Conservation (phyloP, 64 coral and sea anemone species). For the Platygyra sinensis region DNA sequence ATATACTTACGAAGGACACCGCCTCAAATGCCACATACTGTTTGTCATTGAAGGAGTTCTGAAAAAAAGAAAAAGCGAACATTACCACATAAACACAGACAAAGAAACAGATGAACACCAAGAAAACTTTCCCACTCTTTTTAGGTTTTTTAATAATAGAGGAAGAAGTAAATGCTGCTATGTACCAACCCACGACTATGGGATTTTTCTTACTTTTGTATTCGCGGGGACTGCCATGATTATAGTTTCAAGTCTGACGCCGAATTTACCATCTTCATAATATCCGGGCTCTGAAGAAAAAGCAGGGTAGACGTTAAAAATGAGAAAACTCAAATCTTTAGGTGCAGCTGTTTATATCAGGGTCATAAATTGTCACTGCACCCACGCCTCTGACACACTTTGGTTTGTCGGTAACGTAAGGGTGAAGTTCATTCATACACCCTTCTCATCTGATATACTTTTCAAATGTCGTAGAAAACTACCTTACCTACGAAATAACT, state of each 20-base stretch:
- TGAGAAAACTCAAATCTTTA: neutral
- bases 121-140: too few species aligned
- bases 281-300: slow-evolving; percentile 85
- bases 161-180: neutral
- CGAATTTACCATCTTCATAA: slow-evolving; percentile 84
- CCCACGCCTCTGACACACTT: too few species aligned
- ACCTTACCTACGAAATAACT: neutral
- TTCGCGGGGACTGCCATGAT: slow-evolving; percentile 67
- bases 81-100: neutral
- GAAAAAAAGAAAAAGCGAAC: neutral
- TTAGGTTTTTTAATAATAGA: neutral
- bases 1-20: slow-evolving; percentile 61
- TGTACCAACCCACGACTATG: neutral
- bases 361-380: too few species aligned
- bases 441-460: too few species aligned
- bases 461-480: neutral
- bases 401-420: too few species aligned
- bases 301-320: neutral
- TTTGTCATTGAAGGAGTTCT: slow-evolving; percentile 72
- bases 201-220: slow-evolving; percentile 50
- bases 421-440: too few species aligned
- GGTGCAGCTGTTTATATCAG: neutral
- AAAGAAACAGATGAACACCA: too few species aligned
- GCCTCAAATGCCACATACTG: slow-evolving; percentile 72
- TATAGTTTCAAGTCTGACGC: slow-evolving; percentile 83